Base-by-base conservation (phyloP, 2,888 invertebrate genomes). In the Andrena dorsata region DNA sequence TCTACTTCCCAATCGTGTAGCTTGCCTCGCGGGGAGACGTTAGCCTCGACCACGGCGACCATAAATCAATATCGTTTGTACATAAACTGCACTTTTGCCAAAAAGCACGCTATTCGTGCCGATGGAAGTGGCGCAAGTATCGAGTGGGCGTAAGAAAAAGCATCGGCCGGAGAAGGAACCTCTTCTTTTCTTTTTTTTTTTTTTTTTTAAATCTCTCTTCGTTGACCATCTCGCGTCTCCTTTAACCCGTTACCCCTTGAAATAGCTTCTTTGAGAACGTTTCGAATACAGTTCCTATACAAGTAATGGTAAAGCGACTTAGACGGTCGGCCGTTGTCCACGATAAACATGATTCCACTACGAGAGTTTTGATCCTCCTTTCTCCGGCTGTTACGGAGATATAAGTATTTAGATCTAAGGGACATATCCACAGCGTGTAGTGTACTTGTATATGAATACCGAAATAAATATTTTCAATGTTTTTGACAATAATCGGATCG, bases 381-480 rank as follows among this genome's bases (percentile, higher is more conserved):
- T 86, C 87, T 89, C 84, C 89, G 90, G 90, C 88, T 90, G 87
- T 74, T 56, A 85, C 90, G 89, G 88, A 87, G 87, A 86, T 85
- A 84, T 86, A 84, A 86, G 89, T 90, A 90, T 90, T 85, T 90
- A 90, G 88, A 85, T 86, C 70, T 90, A 89, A 91, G 87, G 80
- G 81, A 88, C 89, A 91, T 91, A 91, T 91, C 90, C 86, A 85
- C 87, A 89, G 91, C 90, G 91, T 91, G 89, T 91, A 90, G 89
- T 90, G 90, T 92, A 90, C 86, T 89, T 89, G 86, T 90, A 91
- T 90, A 89, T 90, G 87, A 86, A 89, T 92, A 90, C 86, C 89
- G 88, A 90, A 90, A 91, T 90, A 90, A 90, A 90, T 90, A 89
- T 91, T 92, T 89, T 90, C 90, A 91, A 91, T 91, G 90, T 91